Conservation (phyloP, 2,888 invertebrate species). For the Lobophora halterata region DNA sequence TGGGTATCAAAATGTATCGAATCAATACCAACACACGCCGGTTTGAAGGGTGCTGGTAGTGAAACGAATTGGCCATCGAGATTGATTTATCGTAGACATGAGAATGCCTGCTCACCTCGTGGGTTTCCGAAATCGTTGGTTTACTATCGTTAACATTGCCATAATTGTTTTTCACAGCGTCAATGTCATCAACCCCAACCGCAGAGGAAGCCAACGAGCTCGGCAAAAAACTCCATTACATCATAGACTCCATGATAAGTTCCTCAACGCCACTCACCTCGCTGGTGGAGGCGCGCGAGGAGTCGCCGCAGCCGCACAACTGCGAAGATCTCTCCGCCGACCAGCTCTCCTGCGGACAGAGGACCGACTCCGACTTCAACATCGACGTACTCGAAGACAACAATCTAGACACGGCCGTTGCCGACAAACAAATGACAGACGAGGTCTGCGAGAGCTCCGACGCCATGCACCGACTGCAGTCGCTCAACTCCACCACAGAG, state of each 20-base stretch:
- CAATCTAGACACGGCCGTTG: conserved; percentile 47
- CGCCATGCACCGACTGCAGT: conserved; percentile 19
- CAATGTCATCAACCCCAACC: conserved; percentile 40
- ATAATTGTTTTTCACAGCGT: conserved; percentile 36
- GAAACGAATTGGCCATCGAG: too few species aligned
- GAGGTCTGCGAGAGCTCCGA: conserved; percentile 1
- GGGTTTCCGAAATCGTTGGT: too few species aligned
- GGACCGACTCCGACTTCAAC: conserved; percentile 43
- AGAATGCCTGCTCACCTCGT: too few species aligned
- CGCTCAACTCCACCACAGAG: conserved; percentile 38
- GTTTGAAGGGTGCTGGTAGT: too few species aligned
- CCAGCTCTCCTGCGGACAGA: neutral
- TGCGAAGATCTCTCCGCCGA: conserved; percentile 1
- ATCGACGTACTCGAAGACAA: conserved; percentile 51
- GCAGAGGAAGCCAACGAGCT: conserved; percentile 45
- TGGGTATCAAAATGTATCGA: too few species aligned
- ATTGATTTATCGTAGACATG: too few species aligned
- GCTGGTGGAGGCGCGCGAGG: conserved; percentile 42
- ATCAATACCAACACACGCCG: too few species aligned
- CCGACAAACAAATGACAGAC: neutral
- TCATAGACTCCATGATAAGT: conserved; percentile 47
- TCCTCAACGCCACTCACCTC: conserved; percentile 34
- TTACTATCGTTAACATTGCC: too few species aligned
- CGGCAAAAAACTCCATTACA: conserved; percentile 49
- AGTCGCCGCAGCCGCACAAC: conserved; percentile 23